These are phyloP conservation scores for Enteromius paludinosus DNA, from an alignment of 2,797 vertebrate species.

Conservation along the genomic window DNA sequence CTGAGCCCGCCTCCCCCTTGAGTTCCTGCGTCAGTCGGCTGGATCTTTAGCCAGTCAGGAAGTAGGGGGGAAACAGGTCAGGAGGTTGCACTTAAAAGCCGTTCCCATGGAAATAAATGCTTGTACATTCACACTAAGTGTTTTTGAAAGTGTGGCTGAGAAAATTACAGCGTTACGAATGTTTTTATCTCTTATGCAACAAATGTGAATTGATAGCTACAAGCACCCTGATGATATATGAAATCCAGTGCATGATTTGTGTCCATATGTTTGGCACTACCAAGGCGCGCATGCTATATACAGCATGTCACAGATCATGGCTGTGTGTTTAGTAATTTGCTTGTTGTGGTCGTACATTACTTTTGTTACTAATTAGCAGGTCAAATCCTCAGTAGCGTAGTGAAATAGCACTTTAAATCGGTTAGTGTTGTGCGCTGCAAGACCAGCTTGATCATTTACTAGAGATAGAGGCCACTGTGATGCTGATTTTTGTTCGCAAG, in stretches of 20 bases:
- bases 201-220: conserved; percentile 8
- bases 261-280: conserved; percentile 18
- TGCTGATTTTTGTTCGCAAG: neutral
- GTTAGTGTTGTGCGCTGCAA: neutral
- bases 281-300: neutral
- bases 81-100: conserved; percentile 19
- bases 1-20: neutral
- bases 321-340: conserved; percentile 29
- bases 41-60: conserved; percentile 10
- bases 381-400: neutral
- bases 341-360: neutral
- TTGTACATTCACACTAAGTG: conserved; percentile 19
- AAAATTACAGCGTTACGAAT: conserved; percentile 12
- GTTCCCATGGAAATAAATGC: conserved; percentile 42
- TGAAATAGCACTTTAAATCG: conserved; percentile 1
- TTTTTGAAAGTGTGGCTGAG: conserved; percentile 16
- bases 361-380: conserved; percentile 18
- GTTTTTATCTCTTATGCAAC: conserved; percentile 23
- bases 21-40: conserved; percentile 25
- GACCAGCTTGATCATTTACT: neutral
- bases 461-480: neutral
- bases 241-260: conserved; percentile 6
- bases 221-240: neutral
- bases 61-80: conserved; percentile 9
- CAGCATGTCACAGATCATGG: conserved; percentile 9